Evolutionary conservation across 2,797 vertebrate genomes (phyloP).

Genomic region (Sarcophilus harrisii): DNA sequence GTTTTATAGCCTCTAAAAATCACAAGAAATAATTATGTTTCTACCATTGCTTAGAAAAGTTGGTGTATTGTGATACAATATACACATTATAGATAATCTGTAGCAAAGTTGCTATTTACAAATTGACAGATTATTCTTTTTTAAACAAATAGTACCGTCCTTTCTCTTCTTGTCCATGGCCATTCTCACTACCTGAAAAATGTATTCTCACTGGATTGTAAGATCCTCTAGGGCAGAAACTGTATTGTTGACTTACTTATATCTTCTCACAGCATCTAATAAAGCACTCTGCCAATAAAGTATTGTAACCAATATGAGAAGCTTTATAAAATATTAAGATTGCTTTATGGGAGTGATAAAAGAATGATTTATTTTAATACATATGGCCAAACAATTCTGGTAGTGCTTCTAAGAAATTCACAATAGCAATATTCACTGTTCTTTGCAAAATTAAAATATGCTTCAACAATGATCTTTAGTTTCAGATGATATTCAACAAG

Average conservation of each 20-base stretch:
- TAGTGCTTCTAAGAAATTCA: neutral
- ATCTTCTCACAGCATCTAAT: neutral
- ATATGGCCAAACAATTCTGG: neutral
- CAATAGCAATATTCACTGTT: neutral
- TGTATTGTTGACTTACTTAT: neutral
- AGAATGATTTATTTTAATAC: neutral
- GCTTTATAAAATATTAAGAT: neutral
- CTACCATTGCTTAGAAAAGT: constrained; percentile 15
- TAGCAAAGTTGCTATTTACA: neutral
- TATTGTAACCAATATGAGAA: neutral
- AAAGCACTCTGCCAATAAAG: neutral
- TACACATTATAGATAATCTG: neutral
- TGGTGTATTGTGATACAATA: neutral
- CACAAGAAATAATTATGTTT: constrained; percentile 29
- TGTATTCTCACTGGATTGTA: neutral
- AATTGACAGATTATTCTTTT: neutral
- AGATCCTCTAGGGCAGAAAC: neutral
- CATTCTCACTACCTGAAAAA: neutral
- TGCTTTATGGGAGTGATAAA: neutral
- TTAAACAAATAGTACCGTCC: neutral
- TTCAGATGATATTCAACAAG: neutral
- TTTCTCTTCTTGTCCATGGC: neutral
- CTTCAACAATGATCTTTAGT: neutral
- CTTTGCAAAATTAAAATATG: neutral
- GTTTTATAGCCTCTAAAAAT: constrained; percentile 33